Evolutionary conservation across 2,113 vertebrate genomes (phyloP).

Genomic region (Euleptes europaea): DNA sequence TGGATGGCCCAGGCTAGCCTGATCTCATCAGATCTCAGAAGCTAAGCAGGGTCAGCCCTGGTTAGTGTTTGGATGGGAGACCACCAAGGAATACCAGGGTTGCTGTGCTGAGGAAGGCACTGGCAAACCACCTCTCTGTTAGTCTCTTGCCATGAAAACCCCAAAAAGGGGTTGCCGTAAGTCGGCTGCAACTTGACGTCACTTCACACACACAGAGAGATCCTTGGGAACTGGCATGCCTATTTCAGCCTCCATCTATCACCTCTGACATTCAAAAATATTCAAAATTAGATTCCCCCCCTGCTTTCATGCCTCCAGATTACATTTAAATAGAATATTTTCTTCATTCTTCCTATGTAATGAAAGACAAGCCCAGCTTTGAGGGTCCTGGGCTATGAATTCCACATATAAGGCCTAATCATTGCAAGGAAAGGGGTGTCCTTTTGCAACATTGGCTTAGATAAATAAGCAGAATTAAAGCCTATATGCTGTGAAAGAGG

Average conservation of each 20-base stretch:
- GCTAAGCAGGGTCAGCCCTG: too few species aligned
- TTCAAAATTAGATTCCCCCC: constrained; percentile 23
- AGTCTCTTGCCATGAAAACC: too few species aligned
- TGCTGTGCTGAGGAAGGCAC: too few species aligned
- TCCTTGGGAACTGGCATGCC: constrained; percentile 46
- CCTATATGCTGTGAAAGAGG: background rate
- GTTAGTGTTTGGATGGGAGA: too few species aligned
- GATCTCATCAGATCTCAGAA: too few species aligned
- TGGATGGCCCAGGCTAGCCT: too few species aligned
- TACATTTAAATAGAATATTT: constrained; percentile 23
- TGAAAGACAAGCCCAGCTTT: background rate
- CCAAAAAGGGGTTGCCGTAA: too few species aligned
- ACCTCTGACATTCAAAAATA: constrained; percentile 53
- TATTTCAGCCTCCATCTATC: constrained; percentile 59
- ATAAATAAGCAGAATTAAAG: background rate
- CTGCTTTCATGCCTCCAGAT: constrained; percentile 21
- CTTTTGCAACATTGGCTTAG: accelerated
- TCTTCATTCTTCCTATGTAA: accelerated
- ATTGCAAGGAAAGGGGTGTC: background rate
- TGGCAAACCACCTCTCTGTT: too few species aligned
- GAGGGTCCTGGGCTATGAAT: background rate
- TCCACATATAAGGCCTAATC: background rate
- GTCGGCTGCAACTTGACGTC: too few species aligned
- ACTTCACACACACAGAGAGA: too few species aligned
- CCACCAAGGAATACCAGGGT: too few species aligned